phyloP scores from a whole-genome alignment of 2,113 vertebrate species.

The Engystomops pustulosus region DNA sequence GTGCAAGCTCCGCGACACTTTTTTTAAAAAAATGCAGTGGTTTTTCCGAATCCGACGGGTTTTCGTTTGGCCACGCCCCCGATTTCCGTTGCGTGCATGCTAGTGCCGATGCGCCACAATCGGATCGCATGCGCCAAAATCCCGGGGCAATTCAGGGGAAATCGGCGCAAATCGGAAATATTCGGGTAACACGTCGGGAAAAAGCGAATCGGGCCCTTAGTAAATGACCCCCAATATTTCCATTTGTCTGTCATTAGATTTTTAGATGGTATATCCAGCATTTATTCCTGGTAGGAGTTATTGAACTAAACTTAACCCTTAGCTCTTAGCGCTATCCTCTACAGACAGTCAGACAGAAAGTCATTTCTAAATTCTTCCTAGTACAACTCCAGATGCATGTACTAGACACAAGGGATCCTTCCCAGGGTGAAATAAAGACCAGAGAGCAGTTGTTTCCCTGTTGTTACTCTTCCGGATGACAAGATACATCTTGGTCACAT shows the following conservation, averaged over 20 bases:
- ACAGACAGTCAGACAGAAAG: background rate
- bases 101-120: too few relatives aligned
- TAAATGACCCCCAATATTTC: too few relatives aligned
- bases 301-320: background rate
- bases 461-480: background rate
- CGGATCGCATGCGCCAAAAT: too few relatives aligned
- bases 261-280: background rate
- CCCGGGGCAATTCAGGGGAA: too few relatives aligned
- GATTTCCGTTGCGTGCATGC: too few relatives aligned
- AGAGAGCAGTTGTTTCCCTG: background rate
- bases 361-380: background rate
- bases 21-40: too few relatives aligned
- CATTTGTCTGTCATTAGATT: background rate
- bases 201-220: too few relatives aligned
- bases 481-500: background rate
- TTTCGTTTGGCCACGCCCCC: too few relatives aligned
- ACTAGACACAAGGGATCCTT: background rate
- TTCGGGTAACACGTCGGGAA: too few relatives aligned
- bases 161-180: too few relatives aligned
- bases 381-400: background rate
- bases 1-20: too few relatives aligned
- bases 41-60: too few relatives aligned
- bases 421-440: background rate
- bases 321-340: background rate
- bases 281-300: background rate